Base-by-base conservation (phyloP, 2,797 vertebrate genomes). In the Phrynocephalus vlangalii region DNA sequence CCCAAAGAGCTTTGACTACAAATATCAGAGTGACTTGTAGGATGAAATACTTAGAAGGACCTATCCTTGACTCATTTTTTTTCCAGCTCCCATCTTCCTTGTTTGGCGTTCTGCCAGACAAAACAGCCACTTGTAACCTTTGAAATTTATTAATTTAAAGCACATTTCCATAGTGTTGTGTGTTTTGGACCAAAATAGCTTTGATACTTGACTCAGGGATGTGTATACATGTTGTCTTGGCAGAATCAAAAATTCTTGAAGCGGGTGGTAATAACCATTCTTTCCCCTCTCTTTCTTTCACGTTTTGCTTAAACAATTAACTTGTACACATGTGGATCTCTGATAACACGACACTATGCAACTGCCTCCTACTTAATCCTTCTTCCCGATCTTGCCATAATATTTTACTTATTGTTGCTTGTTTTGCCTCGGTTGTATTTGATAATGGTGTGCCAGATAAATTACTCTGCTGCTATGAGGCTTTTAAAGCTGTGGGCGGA, bases 101-200 rank as follows among this genome's bases (percentile, higher is more conserved):
- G 84, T 95, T 95, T 90, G 73, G 79, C 56, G 48, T 92, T 93
- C 90, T 76, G 79, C 82, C 87, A 89, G 94, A 88, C 68, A n/a
- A 87, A 93, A 86, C 84, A 66, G 50, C 89, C 87, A 83, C 92
- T 26, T 86, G 71, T 94, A 92, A 87, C 86, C 91, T 93, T 94
- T 93, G 90, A 94, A 94, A 94, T 18, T 4, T 20, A 1, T 93
- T 93, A 93, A 91, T 96, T 94, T 91, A 92, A 94, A 95, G 85
- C 87, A 90, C 90, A 86, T 93, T 93, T 33, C 75, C 82, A n/a
- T 67, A 0, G 0, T 87, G 75, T 48, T 91, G 38, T 90, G 73
- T 91, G 88, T 3, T 89, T 94, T 91, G 83, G 92, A 90, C 73
- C 77, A 86, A 86, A 91, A 84, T 88, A 93, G 85, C 89, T 90